phyloP scores from a whole-genome alignment of 2,113 vertebrate species.

The Myiozetetes cayanensis region DNA sequence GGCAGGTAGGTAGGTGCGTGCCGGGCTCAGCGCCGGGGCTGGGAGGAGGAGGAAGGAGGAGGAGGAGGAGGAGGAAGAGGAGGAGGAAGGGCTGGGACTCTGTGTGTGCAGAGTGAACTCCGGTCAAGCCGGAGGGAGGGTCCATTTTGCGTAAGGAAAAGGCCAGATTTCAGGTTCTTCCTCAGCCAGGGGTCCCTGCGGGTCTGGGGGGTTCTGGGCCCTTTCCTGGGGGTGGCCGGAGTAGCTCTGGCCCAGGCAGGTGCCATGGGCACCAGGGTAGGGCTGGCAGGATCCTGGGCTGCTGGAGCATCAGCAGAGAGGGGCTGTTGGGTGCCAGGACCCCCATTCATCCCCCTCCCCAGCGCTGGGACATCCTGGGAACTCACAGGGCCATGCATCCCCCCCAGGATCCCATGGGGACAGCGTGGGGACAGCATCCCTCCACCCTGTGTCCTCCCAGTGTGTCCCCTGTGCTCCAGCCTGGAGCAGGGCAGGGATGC shows the following conservation, averaged over 20 bases:
- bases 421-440: accelerated
- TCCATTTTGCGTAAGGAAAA: not conserved
- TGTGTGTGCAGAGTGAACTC: not conserved
- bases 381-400: accelerated
- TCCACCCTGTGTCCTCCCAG: accelerated
- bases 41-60: not conserved
- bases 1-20: conserved; percentile 52
- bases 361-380: not conserved
- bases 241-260: not conserved
- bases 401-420: accelerated
- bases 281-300: not conserved
- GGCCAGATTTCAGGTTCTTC: not conserved
- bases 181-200: not conserved
- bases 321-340: accelerated
- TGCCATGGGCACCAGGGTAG: accelerated
- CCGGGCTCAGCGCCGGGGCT: not conserved
- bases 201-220: not conserved
- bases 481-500: not conserved
- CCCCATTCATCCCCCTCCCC: accelerated
- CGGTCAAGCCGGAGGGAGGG: not conserved
- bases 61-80: not conserved
- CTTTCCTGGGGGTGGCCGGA: not conserved
- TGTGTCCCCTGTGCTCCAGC: accelerated
- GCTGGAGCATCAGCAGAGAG: not conserved
- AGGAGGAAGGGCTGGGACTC: not conserved